Base-by-base conservation (phyloP, 2,888 invertebrate species). In the Capitulum mitella region DNA sequence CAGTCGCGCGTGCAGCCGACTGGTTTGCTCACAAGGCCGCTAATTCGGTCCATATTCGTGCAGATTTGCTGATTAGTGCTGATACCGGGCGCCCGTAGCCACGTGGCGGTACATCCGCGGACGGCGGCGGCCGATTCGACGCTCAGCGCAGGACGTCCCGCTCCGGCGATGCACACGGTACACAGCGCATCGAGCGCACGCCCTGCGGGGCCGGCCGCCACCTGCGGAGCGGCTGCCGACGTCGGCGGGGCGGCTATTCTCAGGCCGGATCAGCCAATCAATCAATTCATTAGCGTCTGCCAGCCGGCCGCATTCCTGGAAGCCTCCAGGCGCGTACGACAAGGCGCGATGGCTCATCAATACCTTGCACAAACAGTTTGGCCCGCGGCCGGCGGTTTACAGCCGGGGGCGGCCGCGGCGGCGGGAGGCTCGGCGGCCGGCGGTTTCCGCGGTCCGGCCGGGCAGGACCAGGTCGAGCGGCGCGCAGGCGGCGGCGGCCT, bases 251-350 rank as follows among this genome's bases (percentile, higher is more conserved):
- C 16, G 34, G 14, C 64, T 32, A 29, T 29, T 32, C 64, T 64
- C 64, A 5, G 51, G 64, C 34, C 64, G 64, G 64, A 32, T 64
- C 64, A 34, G 34, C 34, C 64, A 64, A 64, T 64, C 64, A 64
- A 64, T 64, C 64, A 34, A 64, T 64, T 32, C 64, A 64, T 64
- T 64, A 64, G 34, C 34, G 64, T 34, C 22, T 51, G 64, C 1
- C 64, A 29, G 29, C 16, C 61, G 61, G 32, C 19, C 34, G 64
- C 51, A 51, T 64, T 64, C 34, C 19, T 34, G 64, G 34, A 64
- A 64, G 64, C 22, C 16, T 5, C 34, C 34, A 14, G 32, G 64
- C 64, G 19, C 34, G 64, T 29, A 29, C 16, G 64, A 19, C 64
- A 19, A 26, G 12, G 14, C 29, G 29, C 58, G 51, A 22, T 5